These are phyloP conservation scores for Asbolus verrucosus DNA, from an alignment of 1,140 invertebrate species.

Conservation along the genomic window DNA sequence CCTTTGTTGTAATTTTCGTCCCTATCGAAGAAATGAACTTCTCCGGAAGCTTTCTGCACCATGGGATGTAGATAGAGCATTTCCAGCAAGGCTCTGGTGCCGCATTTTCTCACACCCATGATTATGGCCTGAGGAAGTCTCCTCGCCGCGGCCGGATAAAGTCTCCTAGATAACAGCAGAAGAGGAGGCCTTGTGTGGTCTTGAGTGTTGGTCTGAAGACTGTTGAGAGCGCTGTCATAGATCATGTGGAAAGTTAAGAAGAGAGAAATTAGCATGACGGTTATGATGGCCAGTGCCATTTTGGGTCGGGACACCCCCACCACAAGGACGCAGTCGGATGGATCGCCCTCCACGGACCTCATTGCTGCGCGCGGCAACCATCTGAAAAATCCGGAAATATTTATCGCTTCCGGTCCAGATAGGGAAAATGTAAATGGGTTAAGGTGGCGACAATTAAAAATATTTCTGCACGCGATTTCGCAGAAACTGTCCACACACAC, in stretches of 20 bases:
- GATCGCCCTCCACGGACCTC: conserved; percentile 80
- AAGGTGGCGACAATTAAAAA: conserved; percentile 17
- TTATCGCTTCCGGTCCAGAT: background rate
- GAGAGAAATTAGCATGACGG: conserved; percentile 79
- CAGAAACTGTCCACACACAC: too few relatives aligned
- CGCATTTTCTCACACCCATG: conserved; percentile 92
- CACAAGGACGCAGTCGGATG: conserved; percentile 83
- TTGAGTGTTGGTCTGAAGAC: conserved; percentile 72
- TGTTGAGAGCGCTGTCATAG: conserved; percentile 85
- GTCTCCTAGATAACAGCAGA: conserved; percentile 57
- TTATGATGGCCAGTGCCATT: conserved; percentile 81
- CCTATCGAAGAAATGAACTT: conserved; percentile 95
- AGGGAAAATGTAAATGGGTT: background rate
- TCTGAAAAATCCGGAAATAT: conserved; percentile 67
- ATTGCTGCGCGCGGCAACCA: conserved; percentile 82
- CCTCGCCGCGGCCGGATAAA: conserved; percentile 60
- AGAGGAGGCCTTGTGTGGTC: conserved; percentile 56
- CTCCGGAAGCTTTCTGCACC: conserved; percentile 91
- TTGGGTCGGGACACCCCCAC: conserved; percentile 83
- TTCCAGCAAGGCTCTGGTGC: conserved; percentile 92
- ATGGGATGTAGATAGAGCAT: conserved; percentile 94
- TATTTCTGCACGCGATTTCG: conserved; percentile 12
- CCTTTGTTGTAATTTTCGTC: conserved; percentile 92
- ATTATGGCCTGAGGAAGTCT: conserved; percentile 79
- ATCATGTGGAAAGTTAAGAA: conserved; percentile 85